Evolutionary conservation across 2,888 invertebrate species (phyloP).

Genomic region (Drosophila rubida): DNA sequence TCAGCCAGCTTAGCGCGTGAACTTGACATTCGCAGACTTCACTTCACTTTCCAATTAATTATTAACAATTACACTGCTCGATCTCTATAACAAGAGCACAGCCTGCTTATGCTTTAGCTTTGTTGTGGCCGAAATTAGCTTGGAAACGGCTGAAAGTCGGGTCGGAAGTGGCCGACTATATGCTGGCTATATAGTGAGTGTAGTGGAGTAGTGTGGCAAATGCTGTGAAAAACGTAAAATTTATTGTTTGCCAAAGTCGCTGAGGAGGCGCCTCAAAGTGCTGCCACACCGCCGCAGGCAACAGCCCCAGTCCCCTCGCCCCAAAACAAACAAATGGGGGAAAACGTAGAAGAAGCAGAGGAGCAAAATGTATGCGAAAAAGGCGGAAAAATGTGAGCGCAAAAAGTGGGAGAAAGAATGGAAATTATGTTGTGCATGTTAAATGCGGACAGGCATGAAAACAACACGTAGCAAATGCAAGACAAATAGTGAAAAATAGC

Average conservation of each 20-base stretch:
- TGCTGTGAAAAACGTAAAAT: slow-evolving; percentile 34
- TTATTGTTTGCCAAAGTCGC: slow-evolving; percentile 46
- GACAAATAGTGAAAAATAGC: slow-evolving; percentile 71
- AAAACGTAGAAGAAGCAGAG: slow-evolving; percentile 1
- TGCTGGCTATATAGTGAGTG: too few relatives aligned
- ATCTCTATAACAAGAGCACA: too few relatives aligned
- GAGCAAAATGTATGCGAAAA: slow-evolving; percentile 40
- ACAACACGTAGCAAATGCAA: slow-evolving; percentile 63
- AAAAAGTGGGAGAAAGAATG: slow-evolving; percentile 11
- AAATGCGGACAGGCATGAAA: slow-evolving; percentile 63
- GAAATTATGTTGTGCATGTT: slow-evolving; percentile 75
- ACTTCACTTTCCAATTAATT: too few relatives aligned
- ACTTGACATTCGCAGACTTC: too few relatives aligned
- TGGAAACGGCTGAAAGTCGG: too few relatives aligned
- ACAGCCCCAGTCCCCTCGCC: background rate
- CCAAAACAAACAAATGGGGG: background rate
- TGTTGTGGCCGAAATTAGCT: too few relatives aligned
- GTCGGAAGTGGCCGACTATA: slow-evolving; percentile 15
- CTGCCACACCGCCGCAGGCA: background rate
- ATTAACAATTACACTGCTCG: too few relatives aligned
- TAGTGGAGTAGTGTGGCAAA: slow-evolving; percentile 17
- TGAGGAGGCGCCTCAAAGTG: slow-evolving; percentile 18
- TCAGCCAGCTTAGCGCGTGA: background rate
- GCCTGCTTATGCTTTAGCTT: too few relatives aligned
- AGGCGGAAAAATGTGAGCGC: background rate